phyloP scores from a whole-genome alignment of 2,797 vertebrate species.

The Austrolebias charrua region DNA sequence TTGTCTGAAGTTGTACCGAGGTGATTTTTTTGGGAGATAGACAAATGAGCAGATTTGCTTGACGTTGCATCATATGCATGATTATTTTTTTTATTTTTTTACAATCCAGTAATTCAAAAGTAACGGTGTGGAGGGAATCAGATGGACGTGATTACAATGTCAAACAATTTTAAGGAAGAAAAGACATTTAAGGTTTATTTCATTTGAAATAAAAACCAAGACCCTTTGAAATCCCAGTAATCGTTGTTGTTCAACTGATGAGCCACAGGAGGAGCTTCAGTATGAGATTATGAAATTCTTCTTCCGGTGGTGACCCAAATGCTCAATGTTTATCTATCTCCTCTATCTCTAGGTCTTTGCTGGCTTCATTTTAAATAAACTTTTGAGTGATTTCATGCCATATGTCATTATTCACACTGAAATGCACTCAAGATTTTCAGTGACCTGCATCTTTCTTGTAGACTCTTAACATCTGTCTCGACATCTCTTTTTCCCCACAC shows the following conservation, averaged over 20 bases:
- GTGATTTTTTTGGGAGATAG: conserved; percentile 60
- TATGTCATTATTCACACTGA: conserved; percentile 89
- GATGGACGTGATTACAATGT: conserved; percentile 44
- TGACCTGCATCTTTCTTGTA: conserved; percentile 79
- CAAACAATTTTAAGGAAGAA: conserved; percentile 22
- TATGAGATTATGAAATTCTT: not conserved
- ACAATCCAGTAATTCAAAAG: conserved; percentile 58
- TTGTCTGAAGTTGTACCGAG: conserved; percentile 62
- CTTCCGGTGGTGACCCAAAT: conserved; percentile 30
- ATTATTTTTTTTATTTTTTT: conserved; percentile 49
- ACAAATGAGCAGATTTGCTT: conserved; percentile 73
- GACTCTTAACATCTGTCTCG: conserved; percentile 20
- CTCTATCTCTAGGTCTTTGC: conserved; percentile 74
- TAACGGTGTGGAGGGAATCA: conserved; percentile 32
- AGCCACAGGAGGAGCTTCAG: conserved; percentile 24
- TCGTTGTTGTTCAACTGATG: conserved; percentile 23
- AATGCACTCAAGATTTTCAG: conserved; percentile 88
- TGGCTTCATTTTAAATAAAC: conserved; percentile 81
- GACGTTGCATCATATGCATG: conserved; percentile 69
- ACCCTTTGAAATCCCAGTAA: conserved; percentile 1
- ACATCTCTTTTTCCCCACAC: not conserved
- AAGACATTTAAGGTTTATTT: conserved; percentile 32
- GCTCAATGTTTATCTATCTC: conserved; percentile 54
- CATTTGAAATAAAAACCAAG: conserved; percentile 26
- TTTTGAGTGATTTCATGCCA: conserved; percentile 87